phyloP scores from a whole-genome alignment of 2,888 invertebrate species.

The Tachina lurida region DNA sequence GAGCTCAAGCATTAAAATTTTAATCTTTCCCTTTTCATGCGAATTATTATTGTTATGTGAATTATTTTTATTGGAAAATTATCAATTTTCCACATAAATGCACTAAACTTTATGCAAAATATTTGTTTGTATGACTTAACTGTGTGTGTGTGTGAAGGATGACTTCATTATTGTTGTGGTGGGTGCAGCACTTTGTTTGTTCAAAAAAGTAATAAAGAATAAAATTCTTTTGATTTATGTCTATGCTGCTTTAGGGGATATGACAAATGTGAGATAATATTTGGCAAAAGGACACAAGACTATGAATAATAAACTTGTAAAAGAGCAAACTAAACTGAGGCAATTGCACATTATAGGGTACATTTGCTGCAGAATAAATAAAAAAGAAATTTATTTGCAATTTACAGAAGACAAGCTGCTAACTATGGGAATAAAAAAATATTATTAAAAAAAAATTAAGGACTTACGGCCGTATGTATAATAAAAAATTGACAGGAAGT shows the following conservation, averaged over 20 bases:
- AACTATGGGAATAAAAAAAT: too few species aligned
- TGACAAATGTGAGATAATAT: conserved; percentile 31
- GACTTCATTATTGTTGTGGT: conserved; percentile 38
- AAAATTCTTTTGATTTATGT: conserved; percentile 41
- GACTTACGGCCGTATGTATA: too few species aligned
- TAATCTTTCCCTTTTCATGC: conserved; percentile 7
- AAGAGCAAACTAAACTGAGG: not conserved
- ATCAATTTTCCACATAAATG: conserved; percentile 69
- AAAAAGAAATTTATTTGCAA: not conserved
- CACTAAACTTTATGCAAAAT: conserved; percentile 31
- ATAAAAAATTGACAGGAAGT: too few species aligned
- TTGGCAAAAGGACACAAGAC: conserved; percentile 39
- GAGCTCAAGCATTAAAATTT: conserved; percentile 10
- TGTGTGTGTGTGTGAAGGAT: conserved; percentile 11
- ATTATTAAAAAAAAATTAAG: too few species aligned
- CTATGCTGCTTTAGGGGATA: conserved; percentile 22
- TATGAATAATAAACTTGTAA: conserved; percentile 12
- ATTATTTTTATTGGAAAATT: conserved; percentile 63
- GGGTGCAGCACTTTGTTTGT: conserved; percentile 43
- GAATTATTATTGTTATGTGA: conserved; percentile 36
- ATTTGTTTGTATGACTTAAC: not conserved
- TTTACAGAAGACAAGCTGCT: not conserved
- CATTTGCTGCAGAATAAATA: conserved; percentile 21
- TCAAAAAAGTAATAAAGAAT: conserved; percentile 7
- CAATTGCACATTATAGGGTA: conserved; percentile 4